Evolutionary conservation across 2,797 vertebrate species (phyloP), one percentile per base, ranked within the genome.

Genomic region (Darevskia mixta): DNA sequence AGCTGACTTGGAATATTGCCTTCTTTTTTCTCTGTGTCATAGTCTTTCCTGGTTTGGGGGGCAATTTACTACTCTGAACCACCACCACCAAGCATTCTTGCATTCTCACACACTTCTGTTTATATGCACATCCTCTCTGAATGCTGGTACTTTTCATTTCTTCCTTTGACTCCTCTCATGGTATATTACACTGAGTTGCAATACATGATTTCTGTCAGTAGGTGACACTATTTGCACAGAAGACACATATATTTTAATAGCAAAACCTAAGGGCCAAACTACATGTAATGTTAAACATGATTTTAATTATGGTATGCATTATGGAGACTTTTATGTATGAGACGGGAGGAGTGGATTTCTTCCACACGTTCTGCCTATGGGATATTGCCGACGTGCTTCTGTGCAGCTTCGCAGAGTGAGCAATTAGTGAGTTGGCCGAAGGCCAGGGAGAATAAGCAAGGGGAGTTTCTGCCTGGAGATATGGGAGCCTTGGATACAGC

Each of bases 221-320:
- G n/a, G n/a, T 78, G 49, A 80, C 55, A 61, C 8, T 35, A 64
- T 64, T 35, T 61, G 32, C 18, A 64, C 49, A 80, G 32, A 80
- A 61, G 35, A 64, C 38, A 43, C 38, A 55, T 15, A 49, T 49
- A 88, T 76, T n/a, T 64, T 64, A 18, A 67, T 35, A 92, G 81
- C 73, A 78, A 91, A 15, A 43, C 6, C 64, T 8, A 73, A 79
- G 29, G 10, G 6, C 29, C 29, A 78, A n/a, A 49, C 2, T 61
- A n/a, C 18, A 76, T 35, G 27, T 81, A 10, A 66, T 13, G 18
- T 69, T 82, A 67, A 82, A 67, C 27, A 45, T 10, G 17, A 15
- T 78, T 78, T 78, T n/a, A 78, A 84, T 61, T 9, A 1, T 8
- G n/a, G 35, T 58, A 58, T 25, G 35, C 71, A 23, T 55, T 27